phyloP scores from a whole-genome alignment of 1,140 invertebrate species.

The Cotesia typhae region DNA sequence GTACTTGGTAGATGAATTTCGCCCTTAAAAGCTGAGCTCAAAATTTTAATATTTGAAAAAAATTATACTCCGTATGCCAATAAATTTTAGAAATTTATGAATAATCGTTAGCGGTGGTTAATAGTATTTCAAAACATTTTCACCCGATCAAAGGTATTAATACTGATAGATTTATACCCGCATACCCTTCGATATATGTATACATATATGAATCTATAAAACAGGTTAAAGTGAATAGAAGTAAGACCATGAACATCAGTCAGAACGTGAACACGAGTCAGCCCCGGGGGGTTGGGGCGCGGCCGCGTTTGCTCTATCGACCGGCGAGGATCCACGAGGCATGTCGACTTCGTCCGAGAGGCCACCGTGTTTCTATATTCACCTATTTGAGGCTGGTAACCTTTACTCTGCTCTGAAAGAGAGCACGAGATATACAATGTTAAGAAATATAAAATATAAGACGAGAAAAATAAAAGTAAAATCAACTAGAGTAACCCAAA shows the following conservation, averaged over 20 bases:
- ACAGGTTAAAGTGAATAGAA: neutral
- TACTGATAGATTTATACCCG: too few species aligned
- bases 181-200: too few species aligned
- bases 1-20: too few species aligned
- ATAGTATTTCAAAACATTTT: too few species aligned
- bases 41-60: too few species aligned
- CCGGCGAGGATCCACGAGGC: slow-evolving; percentile 62
- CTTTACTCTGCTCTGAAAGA: slow-evolving; percentile 40
- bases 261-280: slow-evolving; percentile 18
- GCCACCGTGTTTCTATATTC: slow-evolving; percentile 11
- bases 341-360: slow-evolving; percentile 55
- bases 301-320: slow-evolving; percentile 68
- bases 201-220: too few species aligned
- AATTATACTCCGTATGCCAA: too few species aligned
- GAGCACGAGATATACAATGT: slow-evolving; percentile 34
- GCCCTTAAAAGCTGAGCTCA: too few species aligned
- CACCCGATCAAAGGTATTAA: too few species aligned
- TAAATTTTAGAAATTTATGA: too few species aligned
- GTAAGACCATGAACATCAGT: slow-evolving; percentile 17
- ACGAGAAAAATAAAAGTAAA: neutral
- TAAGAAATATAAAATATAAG: slow-evolving; percentile 4
- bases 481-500: too few species aligned
- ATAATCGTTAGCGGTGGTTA: too few species aligned
- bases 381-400: slow-evolving; percentile 31
- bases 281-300: slow-evolving; percentile 64